Conservation (phyloP, 1,140 invertebrate genomes). For the Brachionus angularis region DNA sequence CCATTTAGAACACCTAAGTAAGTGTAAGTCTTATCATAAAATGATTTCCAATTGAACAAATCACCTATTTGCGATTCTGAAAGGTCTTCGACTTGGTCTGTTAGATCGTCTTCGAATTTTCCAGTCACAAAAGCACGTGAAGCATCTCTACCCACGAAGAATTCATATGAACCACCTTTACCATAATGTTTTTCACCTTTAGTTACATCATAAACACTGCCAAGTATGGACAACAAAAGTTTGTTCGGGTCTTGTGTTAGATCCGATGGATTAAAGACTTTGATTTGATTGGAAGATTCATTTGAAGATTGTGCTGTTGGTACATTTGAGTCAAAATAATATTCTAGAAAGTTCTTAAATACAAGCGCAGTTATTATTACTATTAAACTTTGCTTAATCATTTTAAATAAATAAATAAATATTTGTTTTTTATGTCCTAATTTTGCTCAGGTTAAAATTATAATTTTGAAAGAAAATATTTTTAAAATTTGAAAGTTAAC, state of each 20-base stretch:
- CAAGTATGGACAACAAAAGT: no score
- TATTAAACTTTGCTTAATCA: slow-evolving; percentile 28
- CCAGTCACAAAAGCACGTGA: slow-evolving; percentile 39
- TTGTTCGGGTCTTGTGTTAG: not conserved
- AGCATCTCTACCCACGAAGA: slow-evolving; percentile 41
- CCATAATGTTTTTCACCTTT: slow-evolving; percentile 27
- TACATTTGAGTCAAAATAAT: not conserved
- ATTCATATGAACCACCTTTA: slow-evolving; percentile 40
- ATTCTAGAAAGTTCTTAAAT: slow-evolving; percentile 15
- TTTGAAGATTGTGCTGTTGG: not conserved
- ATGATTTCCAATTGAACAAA: slow-evolving; percentile 41
- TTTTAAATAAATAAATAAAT: not conserved
- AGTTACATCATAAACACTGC: slow-evolving; percentile 35
- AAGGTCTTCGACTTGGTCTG: slow-evolving; percentile 4
- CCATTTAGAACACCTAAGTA: slow-evolving; percentile 18
- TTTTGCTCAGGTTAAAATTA: no score
- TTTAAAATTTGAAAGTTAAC: no score
- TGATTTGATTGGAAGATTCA: not conserved
- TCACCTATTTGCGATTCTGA: not conserved
- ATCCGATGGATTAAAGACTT: not conserved
- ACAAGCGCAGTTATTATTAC: slow-evolving; percentile 9
- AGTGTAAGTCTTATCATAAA: slow-evolving; percentile 38
- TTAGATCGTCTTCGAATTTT: slow-evolving; percentile 38
- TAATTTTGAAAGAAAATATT: no score
- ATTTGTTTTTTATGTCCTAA: no score